Evolutionary conservation across 2,113 vertebrate species (phyloP), one percentile per base, ranked within the genome.

Genomic region (Callithrix jacchus): DNA sequence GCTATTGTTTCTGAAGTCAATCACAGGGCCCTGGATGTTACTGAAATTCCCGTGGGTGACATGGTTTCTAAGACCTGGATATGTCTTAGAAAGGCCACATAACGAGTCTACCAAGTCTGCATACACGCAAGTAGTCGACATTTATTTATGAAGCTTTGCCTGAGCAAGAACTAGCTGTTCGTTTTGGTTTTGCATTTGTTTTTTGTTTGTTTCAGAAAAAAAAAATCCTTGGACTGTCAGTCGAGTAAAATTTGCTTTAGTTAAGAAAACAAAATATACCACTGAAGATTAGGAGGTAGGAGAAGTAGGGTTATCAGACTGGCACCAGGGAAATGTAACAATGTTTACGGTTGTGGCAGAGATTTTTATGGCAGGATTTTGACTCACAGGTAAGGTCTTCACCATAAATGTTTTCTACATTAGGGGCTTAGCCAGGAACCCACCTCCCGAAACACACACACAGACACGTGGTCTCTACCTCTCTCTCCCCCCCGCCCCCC

Each of bases 401-500:
- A 25, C 37, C 11, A 76, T 9, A 47, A 42, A 9, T 84, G 84
- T 93, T 42, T 32, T 47, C 56, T 94, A 20, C 42, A 1, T 11
- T 73, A 8, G 11, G 35, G 9, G 4, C 30, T 68, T 64, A 45
- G 5, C 45, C 20, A 86, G 21, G 6, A n/a, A 42, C 16, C 35
- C 18, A 4, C 3, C 5, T 25, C 3, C 4, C 0, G 66, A 45
- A n/a, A 14, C 13, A 64, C 30, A 64, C 2, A 30, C 11, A 30
- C 5, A 64, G 58, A 30, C 27, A 14, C 49, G 16, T 17, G 13
- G 14, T 32, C 27, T 32, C 27, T 32, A 27, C 14, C 61, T 64
- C 5, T 64, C 61, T 64, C 27, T 30, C 5, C 61, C 30, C 5
- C 61, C 30, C n/a, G n/a, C n/a, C n/a, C n/a, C n/a, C n/a, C n/a